Percentiles rank a stretch among this genome's conserved stretches.
Conservation (phyloP, 2,888 invertebrate genomes). For the Urechis unicinctus region DNA sequence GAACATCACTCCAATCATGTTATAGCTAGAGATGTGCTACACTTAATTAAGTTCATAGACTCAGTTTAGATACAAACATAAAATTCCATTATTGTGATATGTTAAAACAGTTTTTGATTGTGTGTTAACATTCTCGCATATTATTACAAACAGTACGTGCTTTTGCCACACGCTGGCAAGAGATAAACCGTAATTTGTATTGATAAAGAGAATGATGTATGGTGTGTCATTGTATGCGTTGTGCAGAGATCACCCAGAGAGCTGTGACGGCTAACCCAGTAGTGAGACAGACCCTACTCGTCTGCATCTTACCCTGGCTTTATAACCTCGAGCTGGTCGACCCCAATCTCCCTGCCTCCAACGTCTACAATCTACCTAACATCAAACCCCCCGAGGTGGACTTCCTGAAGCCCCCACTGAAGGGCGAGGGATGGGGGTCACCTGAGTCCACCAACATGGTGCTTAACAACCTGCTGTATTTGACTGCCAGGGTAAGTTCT, state of each 20-base stretch:
- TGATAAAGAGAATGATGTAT: no score
- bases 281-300: conserved; percentile 81
- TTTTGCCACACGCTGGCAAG: no score
- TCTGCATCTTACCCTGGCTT: conserved; percentile 92
- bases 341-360: conserved; percentile 74
- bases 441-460: conserved; percentile 99
- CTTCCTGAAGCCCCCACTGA: conserved; percentile 56
- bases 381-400: conserved; percentile 55
- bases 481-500: conserved; percentile 64
- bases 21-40: no score
- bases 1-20: no score
- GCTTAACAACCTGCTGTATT: conserved; percentile 94
- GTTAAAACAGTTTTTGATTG: background rate
- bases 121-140: background rate
- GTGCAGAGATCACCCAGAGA: conserved; percentile 89
- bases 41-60: background rate
- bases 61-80: background rate
- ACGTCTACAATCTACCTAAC: conserved; percentile 37
- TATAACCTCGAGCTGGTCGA: conserved; percentile 98
- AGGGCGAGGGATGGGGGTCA: conserved; percentile 93
- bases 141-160: no score
- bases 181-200: no score
- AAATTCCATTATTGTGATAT: background rate
- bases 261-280: conserved; percentile 93
- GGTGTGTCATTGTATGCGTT: no score